Evolutionary conservation across 2,797 vertebrate species (phyloP).

Genomic region (Gymnoscopelus braueri): DNA sequence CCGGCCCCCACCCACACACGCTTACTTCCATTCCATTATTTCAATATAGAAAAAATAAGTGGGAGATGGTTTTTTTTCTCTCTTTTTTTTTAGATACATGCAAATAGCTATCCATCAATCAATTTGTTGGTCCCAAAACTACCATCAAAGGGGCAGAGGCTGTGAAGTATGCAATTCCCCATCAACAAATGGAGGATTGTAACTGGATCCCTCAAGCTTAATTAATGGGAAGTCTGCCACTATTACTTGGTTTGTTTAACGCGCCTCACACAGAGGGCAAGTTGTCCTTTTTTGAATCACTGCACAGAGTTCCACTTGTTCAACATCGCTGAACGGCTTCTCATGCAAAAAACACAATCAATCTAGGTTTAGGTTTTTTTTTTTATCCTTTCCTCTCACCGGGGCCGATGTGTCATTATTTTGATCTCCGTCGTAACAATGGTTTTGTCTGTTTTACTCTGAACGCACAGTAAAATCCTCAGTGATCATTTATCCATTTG

Average conservation of each 20-base stretch:
- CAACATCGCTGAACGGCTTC: constrained; percentile 79
- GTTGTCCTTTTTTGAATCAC: constrained; percentile 82
- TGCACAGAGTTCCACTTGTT: constrained; percentile 80
- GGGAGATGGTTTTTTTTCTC: constrained; percentile 50
- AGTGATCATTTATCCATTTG: no score
- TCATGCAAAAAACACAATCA: constrained; percentile 79
- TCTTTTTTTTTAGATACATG: constrained; percentile 80
- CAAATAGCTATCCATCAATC: constrained; percentile 86
- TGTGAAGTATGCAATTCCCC: constrained; percentile 84
- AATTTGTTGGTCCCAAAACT: constrained; percentile 81
- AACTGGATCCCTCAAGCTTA: constrained; percentile 81
- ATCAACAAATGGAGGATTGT: constrained; percentile 81
- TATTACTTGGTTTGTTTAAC: constrained; percentile 86
- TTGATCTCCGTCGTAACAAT: constrained; percentile 64
- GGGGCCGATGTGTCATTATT: constrained; percentile 80
- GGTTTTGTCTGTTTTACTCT: constrained; percentile 5
- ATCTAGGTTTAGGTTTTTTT: constrained; percentile 56
- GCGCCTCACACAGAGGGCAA: constrained; percentile 80
- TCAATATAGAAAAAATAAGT: constrained; percentile 51
- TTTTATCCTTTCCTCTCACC: constrained; percentile 77
- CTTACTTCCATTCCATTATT: constrained; percentile 71
- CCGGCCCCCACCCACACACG: constrained; percentile 34
- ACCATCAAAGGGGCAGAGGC: constrained; percentile 80
- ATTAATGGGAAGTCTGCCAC: constrained; percentile 83
- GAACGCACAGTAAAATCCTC: neutral